Evolutionary conservation across 1,140 invertebrate species (phyloP).

Genomic region (Danaus melanippus): DNA sequence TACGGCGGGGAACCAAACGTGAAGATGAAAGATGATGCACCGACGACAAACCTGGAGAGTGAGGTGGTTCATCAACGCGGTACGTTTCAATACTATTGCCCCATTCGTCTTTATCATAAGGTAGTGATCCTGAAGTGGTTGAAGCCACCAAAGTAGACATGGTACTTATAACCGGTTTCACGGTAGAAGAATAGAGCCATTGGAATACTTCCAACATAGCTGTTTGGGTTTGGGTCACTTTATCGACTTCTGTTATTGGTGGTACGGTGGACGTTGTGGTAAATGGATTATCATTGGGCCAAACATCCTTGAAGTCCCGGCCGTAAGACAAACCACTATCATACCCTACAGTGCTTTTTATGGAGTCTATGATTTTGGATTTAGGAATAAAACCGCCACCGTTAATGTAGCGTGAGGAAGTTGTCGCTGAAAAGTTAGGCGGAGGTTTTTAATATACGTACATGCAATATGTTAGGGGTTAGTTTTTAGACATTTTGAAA

Average conservation of each 20-base stretch:
- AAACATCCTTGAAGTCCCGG: constrained; percentile 53
- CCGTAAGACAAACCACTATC: constrained; percentile 42
- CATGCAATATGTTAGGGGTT: constrained; percentile 42
- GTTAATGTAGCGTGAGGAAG: constrained; percentile 56
- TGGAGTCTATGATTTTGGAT: constrained; percentile 59
- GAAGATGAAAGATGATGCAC: constrained; percentile 53
- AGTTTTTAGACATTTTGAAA: constrained; percentile 10
- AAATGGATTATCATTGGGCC: constrained; percentile 69
- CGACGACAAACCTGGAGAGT: constrained; percentile 67
- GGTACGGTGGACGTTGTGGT: constrained; percentile 62
- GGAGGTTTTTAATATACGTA: constrained; percentile 45
- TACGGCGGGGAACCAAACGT: constrained; percentile 45
- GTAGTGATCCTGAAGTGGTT: constrained; percentile 39
- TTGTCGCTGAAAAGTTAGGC: constrained; percentile 64
- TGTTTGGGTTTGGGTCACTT: constrained; percentile 62
- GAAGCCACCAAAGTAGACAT: constrained; percentile 48
- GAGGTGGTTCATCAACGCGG: constrained; percentile 67
- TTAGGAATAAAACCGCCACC: constrained; percentile 54
- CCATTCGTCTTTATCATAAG: constrained; percentile 59
- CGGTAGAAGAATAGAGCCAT: constrained; percentile 62
- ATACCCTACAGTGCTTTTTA: constrained; percentile 64
- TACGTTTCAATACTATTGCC: constrained; percentile 62
- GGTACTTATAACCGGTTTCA: constrained; percentile 62
- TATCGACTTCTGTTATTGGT: constrained; percentile 54
- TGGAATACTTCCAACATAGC: constrained; percentile 71